Evolutionary conservation across 2,797 vertebrate genomes (phyloP).

Genomic region (Molossus molossus): DNA sequence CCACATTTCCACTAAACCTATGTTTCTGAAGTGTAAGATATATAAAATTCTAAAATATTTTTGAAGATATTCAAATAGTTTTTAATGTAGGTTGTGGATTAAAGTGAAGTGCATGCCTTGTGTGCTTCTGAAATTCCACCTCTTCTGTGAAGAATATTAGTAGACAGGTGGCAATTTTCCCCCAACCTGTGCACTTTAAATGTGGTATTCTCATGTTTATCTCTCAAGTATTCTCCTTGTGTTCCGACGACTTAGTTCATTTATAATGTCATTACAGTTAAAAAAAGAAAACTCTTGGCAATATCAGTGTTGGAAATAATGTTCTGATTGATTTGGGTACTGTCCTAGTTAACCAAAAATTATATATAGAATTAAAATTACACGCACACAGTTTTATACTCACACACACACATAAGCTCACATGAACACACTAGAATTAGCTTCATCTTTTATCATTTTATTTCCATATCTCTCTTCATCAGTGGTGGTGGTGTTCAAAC

Average conservation of each 20-base stretch:
- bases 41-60: conserved; percentile 44
- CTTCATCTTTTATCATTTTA: conserved; percentile 2
- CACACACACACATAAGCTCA: too few species aligned
- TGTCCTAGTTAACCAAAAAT: conserved; percentile 7
- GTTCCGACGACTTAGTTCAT: neutral
- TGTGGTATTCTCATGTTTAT: neutral
- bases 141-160: neutral
- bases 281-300: neutral
- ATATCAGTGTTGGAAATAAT: conserved; percentile 19
- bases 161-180: neutral
- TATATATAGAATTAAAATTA: conserved; percentile 19
- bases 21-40: neutral
- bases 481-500: neutral
- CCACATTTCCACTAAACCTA: neutral
- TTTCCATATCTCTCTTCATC: neutral
- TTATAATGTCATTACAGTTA: conserved; percentile 6
- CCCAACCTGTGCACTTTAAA: conserved; percentile 25
- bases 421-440: neutral
- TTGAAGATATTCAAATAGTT: neutral
- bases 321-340: conserved; percentile 1
- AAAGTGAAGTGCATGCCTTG: conserved; percentile 48
- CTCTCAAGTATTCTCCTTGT: neutral
- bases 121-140: neutral
- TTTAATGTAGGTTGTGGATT: conserved; percentile 23
- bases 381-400: neutral